Evolutionary conservation across 1,140 invertebrate genomes (phyloP), one percentile per base, ranked within the genome.

Genomic region (Pseudomyrmex concolor): DNA sequence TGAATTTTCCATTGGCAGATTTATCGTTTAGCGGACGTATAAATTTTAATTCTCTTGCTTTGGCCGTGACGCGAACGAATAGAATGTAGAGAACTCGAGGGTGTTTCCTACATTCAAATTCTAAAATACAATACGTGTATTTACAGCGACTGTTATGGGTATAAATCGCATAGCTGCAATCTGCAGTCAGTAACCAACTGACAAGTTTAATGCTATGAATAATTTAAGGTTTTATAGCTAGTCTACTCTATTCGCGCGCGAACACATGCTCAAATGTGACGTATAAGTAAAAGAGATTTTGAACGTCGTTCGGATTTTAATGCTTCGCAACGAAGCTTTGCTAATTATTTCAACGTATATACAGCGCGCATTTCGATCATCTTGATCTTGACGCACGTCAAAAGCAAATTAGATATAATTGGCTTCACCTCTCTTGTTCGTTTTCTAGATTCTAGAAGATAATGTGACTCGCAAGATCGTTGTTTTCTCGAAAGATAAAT

Each of bases 151-250:
- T 54, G 70, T 59, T 17, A 5, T 45, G 43, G 48, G 34, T 34
- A 76, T 17, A 43, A 66, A 67, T 43, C 22, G 22, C 48, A 34
- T 34, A 77, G 48, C 62, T 63, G 22, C 63, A 66, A 13, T 67
- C 34, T 57, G 22, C 63, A 66, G 60, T 15, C n/a, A n/a, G 54
- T 67, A 50, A 45, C 43, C 60, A 73, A 73, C 22, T 60, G 71
- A 73, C 43, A 60, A 73, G 71, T 73, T 73, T 73, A 73, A 73
- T 73, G 19, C 43, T 13, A 34, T n/a, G 71, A 19, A 73, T 73
- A 60, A 60, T 17, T 19, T 15, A 73, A 73, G 55, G 55, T 73
- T 73, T 73, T 73, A 10, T 72, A 34, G 34, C 34, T 7, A n/a
- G 34, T 7, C 5, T 34, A 0, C 34, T 34, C 34, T 34, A 34